Conservation (phyloP, 2,113 vertebrate genomes). For the Desmodus rotundus region DNA sequence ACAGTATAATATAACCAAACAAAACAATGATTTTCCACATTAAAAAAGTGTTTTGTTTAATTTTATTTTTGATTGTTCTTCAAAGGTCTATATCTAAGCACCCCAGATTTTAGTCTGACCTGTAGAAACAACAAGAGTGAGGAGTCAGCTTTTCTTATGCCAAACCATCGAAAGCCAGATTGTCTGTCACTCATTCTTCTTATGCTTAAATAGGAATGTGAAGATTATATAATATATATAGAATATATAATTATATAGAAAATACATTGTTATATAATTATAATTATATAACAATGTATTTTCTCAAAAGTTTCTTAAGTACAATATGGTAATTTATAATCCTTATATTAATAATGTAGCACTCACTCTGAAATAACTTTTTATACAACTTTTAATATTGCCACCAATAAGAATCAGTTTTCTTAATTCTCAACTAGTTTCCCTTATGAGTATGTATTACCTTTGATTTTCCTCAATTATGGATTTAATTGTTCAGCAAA, state of each 20-base stretch:
- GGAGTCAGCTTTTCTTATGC: neutral
- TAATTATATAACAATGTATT: neutral
- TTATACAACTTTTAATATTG: neutral
- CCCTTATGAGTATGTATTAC: accelerated
- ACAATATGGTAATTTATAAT: neutral
- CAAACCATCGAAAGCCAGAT: neutral
- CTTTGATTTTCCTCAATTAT: neutral
- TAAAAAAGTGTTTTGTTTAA: neutral
- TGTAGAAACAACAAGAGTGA: neutral
- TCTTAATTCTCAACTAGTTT: neutral
- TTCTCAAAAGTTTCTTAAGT: neutral
- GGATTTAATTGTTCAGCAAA: neutral
- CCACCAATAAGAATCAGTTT: neutral
- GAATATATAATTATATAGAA: no score
- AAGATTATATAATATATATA: neutral
- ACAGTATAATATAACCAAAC: neutral
- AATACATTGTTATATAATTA: no score
- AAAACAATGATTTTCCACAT: neutral
- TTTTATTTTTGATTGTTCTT: neutral
- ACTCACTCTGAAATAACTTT: neutral
- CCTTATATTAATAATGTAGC: neutral
- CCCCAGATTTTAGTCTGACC: neutral
- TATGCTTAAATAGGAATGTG: neutral
- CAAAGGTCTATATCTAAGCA: neutral
- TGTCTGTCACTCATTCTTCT: neutral